Base-by-base conservation (phyloP, 2,888 invertebrate species). In the Thera britannica region DNA sequence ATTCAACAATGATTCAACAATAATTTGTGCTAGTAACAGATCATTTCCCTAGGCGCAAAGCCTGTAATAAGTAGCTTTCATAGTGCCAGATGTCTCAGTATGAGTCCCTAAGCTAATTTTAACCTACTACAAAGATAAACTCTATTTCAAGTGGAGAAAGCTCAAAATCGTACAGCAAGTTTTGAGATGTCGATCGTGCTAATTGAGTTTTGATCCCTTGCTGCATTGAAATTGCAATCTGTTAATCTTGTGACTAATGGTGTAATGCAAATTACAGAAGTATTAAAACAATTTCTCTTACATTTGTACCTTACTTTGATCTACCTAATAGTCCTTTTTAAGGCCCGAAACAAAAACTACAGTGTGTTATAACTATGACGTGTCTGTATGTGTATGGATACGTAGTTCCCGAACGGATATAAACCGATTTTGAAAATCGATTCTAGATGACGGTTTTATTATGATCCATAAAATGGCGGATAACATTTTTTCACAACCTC, bases 131-230 rank as follows among this genome's bases (percentile, higher is more conserved):
- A 34, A 54, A 9, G 54, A 58, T 54, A 6, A 23, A 46, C 66
- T 38, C 36, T 65, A 64, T 65, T 34, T 3, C 2, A 3, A 57
- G 46, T 7, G 0, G 0, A 38, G 63, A 75, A 63, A 46, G 65
- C 46, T 56, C 58, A 67, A 58, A 68, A 59, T 73, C 5, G 56
- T 41, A 44, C 35, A 36, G 2, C 58, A 66, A 60, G n/a, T 58
- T 11, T 11, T 34, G n/a, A 11, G 23, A 36, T 44, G 23, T 63
- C 57, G 65, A 62, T 64, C 75, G 72, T 68, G 77, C 76, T 85
- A 86, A 87, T 86, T 83, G 80, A 85, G 84, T 86, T 87, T 83
- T 82, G 81, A 83, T 84, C 85, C 84, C 83, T 81, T 69, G 72
- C 58, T 68, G 71, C 68, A 69, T 70, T 62, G 71, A 65, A 74